Evolutionary conservation across 2,797 vertebrate genomes (phyloP).

Genomic region (Pseudochirops cupreus): DNA sequence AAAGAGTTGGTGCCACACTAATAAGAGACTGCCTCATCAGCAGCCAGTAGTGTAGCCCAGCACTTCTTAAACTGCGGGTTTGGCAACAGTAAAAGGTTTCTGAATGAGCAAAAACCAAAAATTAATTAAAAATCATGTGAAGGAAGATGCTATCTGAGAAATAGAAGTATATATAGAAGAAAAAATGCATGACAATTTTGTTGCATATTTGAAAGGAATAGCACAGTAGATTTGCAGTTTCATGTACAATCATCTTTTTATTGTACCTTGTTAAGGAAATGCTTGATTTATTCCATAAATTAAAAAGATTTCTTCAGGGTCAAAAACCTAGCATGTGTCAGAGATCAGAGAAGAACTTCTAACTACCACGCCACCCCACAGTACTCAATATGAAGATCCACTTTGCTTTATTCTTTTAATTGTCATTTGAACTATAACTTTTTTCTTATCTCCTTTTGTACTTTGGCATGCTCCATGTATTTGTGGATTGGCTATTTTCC

Average conservation of each 20-base stretch:
- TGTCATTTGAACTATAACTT: constrained; percentile 1
- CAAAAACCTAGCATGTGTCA: neutral
- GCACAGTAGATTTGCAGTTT: neutral
- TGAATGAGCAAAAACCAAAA: too few species aligned
- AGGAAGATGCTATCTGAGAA: neutral
- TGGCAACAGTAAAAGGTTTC: too few species aligned
- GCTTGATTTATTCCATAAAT: neutral
- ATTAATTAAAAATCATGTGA: neutral
- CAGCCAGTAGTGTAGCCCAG: too few species aligned
- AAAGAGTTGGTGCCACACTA: too few species aligned
- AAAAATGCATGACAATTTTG: neutral
- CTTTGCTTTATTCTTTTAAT: neutral
- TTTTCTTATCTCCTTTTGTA: constrained; percentile 22
- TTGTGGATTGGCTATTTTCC: neutral
- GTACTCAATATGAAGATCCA: neutral
- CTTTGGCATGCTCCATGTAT: neutral
- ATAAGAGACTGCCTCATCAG: too few species aligned
- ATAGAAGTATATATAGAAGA: neutral
- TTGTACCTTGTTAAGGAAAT: neutral
- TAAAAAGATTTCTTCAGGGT: neutral
- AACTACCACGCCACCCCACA: neutral
- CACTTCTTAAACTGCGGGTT: too few species aligned
- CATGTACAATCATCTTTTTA: neutral
- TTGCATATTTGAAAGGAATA: neutral
- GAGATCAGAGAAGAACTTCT: neutral